Base-by-base conservation (phyloP, 2,113 vertebrate genomes). In the Cacatua alba region DNA sequence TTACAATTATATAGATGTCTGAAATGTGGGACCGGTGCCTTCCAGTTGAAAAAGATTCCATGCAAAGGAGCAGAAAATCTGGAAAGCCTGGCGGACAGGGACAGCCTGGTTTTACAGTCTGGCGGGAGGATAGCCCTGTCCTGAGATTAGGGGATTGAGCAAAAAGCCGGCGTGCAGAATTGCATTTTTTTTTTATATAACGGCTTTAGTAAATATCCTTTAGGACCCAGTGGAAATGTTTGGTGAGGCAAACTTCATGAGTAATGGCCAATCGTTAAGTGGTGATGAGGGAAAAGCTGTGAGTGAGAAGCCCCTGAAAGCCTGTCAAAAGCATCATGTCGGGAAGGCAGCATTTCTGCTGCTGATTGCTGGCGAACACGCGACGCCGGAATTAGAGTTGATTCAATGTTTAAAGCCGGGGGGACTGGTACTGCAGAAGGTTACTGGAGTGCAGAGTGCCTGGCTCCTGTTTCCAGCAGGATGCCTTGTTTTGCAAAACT, bases 401-500 rank as follows among this genome's bases (percentile, higher is more conserved):
- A 77, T 97, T 96, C 96, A 78, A 97, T 98, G 97, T 92, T 96
- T 72, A 95, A 93, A 88, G 71, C 86, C 23, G 24, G 90, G 95
- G 91, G 86, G 79, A 88, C 92, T 95, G 63, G 71, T 64, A 74
- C 91, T 17, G 2, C 95, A 37, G 83, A 96, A 97, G 91, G 92
- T 92, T 94, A 93, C 96, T 79, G 97, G 97, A 97, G 97, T 95
- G 96, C 97, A 84, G 95, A 52, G 96, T 93, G 95, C 90, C 95
- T 78, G 33, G 46, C 92, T 81, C 43, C 81, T 31, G 3, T 85
- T 85, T 25, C 82, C 94, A 72, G 85, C 98, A 97, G 51, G 94
- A 99, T 99, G 99, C 97, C 97, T 97, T 90, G 87, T 88, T 98
- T 98, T 77, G 55, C 96, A 72, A 98, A 98, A 95, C 71, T 99